Evolutionary conservation across 2,797 vertebrate genomes (phyloP).

Genomic region (Ctenopoma multispine): DNA sequence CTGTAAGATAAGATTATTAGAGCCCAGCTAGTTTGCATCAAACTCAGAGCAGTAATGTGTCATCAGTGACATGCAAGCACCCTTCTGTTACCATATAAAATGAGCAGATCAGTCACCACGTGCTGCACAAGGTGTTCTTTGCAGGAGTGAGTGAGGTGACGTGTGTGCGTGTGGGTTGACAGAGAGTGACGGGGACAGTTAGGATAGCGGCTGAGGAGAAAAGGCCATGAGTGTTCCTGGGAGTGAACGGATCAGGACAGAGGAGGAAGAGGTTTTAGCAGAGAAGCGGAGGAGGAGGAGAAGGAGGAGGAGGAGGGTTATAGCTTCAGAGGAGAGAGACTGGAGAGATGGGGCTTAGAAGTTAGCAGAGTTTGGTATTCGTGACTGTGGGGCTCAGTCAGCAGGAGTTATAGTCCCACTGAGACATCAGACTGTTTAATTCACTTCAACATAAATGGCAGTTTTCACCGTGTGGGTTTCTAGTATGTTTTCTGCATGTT

Average conservation of each 20-base stretch:
- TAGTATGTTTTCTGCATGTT: slow-evolving; percentile 20
- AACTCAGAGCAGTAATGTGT: neutral
- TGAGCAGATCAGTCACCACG: neutral
- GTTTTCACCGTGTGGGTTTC: slow-evolving; percentile 35
- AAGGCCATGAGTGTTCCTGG: slow-evolving; percentile 57
- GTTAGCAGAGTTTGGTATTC: slow-evolving; percentile 68
- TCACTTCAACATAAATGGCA: slow-evolving; percentile 49
- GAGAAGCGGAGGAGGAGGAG: slow-evolving; percentile 34
- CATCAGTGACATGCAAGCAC: neutral
- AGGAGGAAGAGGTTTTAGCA: slow-evolving; percentile 68
- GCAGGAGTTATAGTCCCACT: slow-evolving; percentile 64
- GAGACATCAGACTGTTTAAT: slow-evolving; percentile 57
- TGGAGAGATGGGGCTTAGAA: slow-evolving; percentile 67
- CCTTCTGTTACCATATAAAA: neutral
- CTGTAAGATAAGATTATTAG: neutral
- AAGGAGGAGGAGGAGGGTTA: slow-evolving; percentile 44
- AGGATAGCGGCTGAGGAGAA: slow-evolving; percentile 30
- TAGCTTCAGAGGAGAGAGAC: slow-evolving; percentile 63
- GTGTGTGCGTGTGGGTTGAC: slow-evolving; percentile 24
- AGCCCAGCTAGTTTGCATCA: neutral
- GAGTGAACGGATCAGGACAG: slow-evolving; percentile 71
- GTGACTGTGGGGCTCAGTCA: slow-evolving; percentile 69
- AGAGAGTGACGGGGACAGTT: slow-evolving; percentile 50
- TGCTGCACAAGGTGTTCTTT: neutral
- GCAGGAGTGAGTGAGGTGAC: slow-evolving; percentile 12